phyloP scores from a whole-genome alignment of 30 jellyfish, hydroid and myxozoan genomes.

The Aurelia sp. region DNA sequence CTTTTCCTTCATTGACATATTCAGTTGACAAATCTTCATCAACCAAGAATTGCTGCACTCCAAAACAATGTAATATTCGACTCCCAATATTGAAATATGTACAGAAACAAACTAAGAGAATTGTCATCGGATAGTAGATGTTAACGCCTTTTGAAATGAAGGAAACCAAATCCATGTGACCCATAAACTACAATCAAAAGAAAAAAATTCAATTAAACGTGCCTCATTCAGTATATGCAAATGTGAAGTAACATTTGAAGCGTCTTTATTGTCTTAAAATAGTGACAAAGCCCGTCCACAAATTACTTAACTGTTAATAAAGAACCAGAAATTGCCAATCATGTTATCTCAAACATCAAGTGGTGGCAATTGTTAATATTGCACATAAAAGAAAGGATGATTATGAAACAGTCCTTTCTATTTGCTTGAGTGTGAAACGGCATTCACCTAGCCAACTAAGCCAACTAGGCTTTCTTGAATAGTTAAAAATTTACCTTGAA shows the following conservation, averaged over 20 bases:
- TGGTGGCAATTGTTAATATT: no score
- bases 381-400: no score
- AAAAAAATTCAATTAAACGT: not conserved
- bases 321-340: no score
- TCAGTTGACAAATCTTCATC: slow-evolving; percentile 95
- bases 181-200: slow-evolving; percentile 77
- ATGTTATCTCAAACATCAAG: no score
- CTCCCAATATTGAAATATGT: slow-evolving; percentile 92
- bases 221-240: not conserved
- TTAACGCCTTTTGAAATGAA: slow-evolving; percentile 94
- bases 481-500: no score
- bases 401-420: no score
- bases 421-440: no score
- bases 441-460: no score
- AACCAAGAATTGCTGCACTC: slow-evolving; percentile 87
- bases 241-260: not conserved
- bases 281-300: no score
- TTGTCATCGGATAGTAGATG: slow-evolving; percentile 93
- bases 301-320: no score
- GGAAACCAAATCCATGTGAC: slow-evolving; percentile 94
- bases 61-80: slow-evolving; percentile 85
- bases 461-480: no score
- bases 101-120: slow-evolving; percentile 88
- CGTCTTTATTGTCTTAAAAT: no score
- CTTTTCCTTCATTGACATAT: slow-evolving; percentile 92